These are phyloP conservation scores for Cherax quadricarinatus DNA, from an alignment of 1,140 invertebrate genomes.

Conservation along the genomic window DNA sequence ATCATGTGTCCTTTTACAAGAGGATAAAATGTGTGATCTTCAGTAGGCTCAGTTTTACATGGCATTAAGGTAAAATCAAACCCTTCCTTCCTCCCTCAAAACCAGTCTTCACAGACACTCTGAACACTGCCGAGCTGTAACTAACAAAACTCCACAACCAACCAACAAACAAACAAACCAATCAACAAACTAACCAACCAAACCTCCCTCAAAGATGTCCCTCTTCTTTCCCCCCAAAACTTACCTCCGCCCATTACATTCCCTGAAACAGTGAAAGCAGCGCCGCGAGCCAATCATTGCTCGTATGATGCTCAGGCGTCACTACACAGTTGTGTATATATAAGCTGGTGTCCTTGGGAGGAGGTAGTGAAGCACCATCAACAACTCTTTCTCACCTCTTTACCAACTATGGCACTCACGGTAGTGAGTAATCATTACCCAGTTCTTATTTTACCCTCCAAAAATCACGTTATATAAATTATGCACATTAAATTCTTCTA, in stretches of 20 bases:
- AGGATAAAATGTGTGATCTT: no score
- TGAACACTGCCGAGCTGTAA: no score
- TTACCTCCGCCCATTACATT: background rate
- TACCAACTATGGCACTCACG: conserved; percentile 49
- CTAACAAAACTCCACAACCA: no score
- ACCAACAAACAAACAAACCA: no score
- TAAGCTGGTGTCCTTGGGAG: background rate
- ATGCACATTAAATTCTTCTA: no score
- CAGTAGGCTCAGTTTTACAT: no score
- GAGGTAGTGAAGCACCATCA: conserved; percentile 12
- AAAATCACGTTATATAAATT: background rate
- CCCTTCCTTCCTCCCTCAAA: no score
- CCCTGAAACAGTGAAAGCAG: conserved; percentile 19
- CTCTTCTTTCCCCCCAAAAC: no score
- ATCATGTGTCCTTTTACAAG: no score
- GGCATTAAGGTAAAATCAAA: no score
- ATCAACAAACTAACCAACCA: background rate
- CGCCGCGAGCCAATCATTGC: conserved; percentile 16
- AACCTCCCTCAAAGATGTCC: background rate
- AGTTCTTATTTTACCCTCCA: background rate
- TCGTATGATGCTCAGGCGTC: background rate
- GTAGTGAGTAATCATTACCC: conserved; percentile 27
- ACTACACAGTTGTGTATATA: conserved; percentile 31
- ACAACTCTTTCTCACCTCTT: conserved; percentile 60
- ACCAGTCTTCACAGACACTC: no score